A percentile compares a stretch with the other conserved stretches of the same genome.
Evolutionary conservation across 2,888 invertebrate species (phyloP).

Genomic region (Eupithecia exiguata): DNA sequence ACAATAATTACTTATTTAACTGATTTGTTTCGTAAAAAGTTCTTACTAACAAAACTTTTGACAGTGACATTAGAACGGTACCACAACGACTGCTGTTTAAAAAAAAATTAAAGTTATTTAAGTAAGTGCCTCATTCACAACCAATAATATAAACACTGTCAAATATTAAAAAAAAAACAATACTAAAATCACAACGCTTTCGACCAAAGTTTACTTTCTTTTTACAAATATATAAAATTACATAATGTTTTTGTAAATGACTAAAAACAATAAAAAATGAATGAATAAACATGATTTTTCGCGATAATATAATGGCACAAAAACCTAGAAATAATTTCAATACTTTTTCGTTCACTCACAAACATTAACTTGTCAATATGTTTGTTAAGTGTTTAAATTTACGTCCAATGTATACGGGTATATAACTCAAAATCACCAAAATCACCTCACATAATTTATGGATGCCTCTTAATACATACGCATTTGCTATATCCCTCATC

Average conservation of each 20-base stretch:
- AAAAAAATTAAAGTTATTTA: too few relatives aligned
- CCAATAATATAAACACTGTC: neutral
- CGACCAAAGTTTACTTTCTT: neutral
- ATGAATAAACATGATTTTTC: neutral
- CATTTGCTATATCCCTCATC: too few relatives aligned
- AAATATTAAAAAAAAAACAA: neutral
- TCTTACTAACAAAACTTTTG: neutral
- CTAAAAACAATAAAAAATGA: neutral
- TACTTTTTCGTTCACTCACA: constrained; percentile 10
- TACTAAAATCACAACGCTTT: constrained; percentile 9
- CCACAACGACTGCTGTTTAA: neutral
- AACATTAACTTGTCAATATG: neutral
- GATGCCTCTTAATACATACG: too few relatives aligned
- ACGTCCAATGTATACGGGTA: constrained; percentile 11
- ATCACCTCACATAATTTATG: too few relatives aligned
- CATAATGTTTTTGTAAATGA: constrained; percentile 4
- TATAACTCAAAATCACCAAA: too few relatives aligned
- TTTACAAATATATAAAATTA: neutral
- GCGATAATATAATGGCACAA: constrained; percentile 3
- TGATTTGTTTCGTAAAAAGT: neutral
- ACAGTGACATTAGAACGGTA: neutral
- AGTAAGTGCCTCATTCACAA: neutral
- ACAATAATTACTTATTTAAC: neutral
- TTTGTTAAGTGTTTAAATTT: neutral
- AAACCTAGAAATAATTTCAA: neutral